A percentile compares a stretch with the other conserved stretches of the same genome.
These are phyloP conservation scores for Lysiphlebus fabarum DNA, from an alignment of 1,140 invertebrate genomes.

Conservation along the genomic window DNA sequence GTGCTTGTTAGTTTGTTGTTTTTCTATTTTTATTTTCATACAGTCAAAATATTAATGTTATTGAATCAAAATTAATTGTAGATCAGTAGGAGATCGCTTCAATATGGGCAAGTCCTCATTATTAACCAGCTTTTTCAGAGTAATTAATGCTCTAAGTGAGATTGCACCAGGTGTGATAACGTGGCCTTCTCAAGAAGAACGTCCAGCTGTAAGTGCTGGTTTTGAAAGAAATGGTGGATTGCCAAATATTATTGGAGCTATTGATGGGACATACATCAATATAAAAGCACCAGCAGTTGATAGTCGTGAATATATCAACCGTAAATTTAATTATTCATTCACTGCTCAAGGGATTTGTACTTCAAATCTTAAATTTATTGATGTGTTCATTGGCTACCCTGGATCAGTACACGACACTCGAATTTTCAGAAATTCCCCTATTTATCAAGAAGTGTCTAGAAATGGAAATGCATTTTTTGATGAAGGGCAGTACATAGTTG, in stretches of 20 bases:
- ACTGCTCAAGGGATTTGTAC: slow-evolving; percentile 11
- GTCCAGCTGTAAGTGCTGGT: background rate
- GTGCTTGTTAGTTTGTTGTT: too few species aligned
- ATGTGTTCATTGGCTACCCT: slow-evolving; percentile 8
- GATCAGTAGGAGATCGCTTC: slow-evolving; percentile 15
- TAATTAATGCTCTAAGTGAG: slow-evolving; percentile 14
- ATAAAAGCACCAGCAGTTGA: slow-evolving; percentile 13
- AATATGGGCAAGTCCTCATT: background rate
- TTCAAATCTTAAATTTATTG: background rate
- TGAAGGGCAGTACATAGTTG: slow-evolving; percentile 2
- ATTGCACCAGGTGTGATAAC: slow-evolving; percentile 12
- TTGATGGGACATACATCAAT: slow-evolving; percentile 16
- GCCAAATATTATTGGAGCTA: slow-evolving; percentile 14
- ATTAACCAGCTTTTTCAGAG: slow-evolving; percentile 5
- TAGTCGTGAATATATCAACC: background rate
- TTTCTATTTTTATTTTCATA: background rate
- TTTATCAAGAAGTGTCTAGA: background rate
- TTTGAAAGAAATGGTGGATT: slow-evolving; percentile 6
- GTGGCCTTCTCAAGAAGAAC: slow-evolving; percentile 8
- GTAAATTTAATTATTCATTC: slow-evolving; percentile 10
- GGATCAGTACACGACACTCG: slow-evolving; percentile 14
- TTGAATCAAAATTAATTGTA: background rate
- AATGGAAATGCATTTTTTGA: background rate
- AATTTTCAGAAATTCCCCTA: slow-evolving; percentile 14
- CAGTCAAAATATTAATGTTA: background rate